phyloP scores from a whole-genome alignment of 1,140 invertebrate genomes.

The Hyphantria cunea region DNA sequence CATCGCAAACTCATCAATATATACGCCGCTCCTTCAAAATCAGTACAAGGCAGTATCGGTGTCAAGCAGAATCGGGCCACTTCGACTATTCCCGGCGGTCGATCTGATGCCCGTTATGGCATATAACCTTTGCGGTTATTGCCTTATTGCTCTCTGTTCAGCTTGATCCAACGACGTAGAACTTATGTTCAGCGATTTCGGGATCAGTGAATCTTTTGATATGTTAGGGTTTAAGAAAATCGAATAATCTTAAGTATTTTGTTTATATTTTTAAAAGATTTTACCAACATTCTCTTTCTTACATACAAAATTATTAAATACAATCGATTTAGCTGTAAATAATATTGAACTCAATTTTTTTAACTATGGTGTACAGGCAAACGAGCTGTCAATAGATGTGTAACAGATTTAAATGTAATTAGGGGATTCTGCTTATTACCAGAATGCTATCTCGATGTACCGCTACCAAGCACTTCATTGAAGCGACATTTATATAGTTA shows the following conservation, averaged over 20 bases:
- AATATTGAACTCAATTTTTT: too few species aligned
- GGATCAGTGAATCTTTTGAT: slow-evolving; percentile 30
- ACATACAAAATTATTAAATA: background rate
- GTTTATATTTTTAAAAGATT: background rate
- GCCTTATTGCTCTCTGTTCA: slow-evolving; percentile 27
- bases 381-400: too few species aligned
- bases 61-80: slow-evolving; percentile 17
- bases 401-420: too few species aligned
- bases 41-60: slow-evolving; percentile 27
- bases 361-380: too few species aligned
- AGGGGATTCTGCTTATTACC: too few species aligned
- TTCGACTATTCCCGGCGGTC: slow-evolving; percentile 13
- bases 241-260: background rate
- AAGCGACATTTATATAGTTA: too few species aligned
- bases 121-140: slow-evolving; percentile 29
- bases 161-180: slow-evolving; percentile 28
- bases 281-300: background rate
- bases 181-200: slow-evolving; percentile 28
- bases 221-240: slow-evolving; percentile 1
- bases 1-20: slow-evolving; percentile 19
- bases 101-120: slow-evolving; percentile 23
- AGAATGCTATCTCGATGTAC: too few species aligned
- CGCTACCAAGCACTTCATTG: too few species aligned
- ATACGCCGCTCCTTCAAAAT: slow-evolving; percentile 14
- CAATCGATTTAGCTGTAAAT: too few species aligned